Evolutionary conservation across 2,888 invertebrate genomes (phyloP), one percentile per base, ranked within the genome.

Genomic region (Laspeyria flexula): DNA sequence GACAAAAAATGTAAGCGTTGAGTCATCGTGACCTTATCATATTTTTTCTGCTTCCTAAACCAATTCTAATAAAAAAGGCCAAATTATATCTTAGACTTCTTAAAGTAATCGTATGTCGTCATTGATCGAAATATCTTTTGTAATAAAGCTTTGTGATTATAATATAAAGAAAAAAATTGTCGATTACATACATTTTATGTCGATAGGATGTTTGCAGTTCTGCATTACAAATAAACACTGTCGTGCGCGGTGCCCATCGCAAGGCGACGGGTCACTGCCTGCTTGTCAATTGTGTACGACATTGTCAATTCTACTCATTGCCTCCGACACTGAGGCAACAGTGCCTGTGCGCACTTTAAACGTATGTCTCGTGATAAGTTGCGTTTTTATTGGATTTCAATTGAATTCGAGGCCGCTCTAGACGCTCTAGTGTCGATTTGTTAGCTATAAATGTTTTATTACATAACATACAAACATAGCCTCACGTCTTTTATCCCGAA

Each of bases 161-260:
- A 42, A 39, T 34, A 34, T 43, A 44, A 45, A 47, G 53, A 45
- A 43, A 29, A 11, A 30, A 7, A 25, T 25, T 7, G 25, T 25
- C 25, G 25, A 3, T 5, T 18, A 5, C 41, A 18, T 47, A 73
- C 41, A 27, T 23, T 16, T 42, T 76, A 79, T 81, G 79, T 75
- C 77, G 71, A 75, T 76, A 77, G 81, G 79, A 83, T 81, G 82
- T 81, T 75, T 75, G 82, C 82, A 78, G 83, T 80, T 84, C 80
- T 82, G 88, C 86, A 89, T 88, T 77, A 83, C 85, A 86, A 88
- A 84, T 84, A 75, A 75, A 69, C 71, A 72, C 73, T 63, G 73
- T 81, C 75, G 82, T 75, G 75, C 71, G 60, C 68, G 64, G 73
- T 72, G 75, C 66, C 64, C 65, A 67, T 74, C 70, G 70, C 68